Evolutionary conservation across 2,888 invertebrate genomes (phyloP).

Genomic region (Esperia sulphurella): DNA sequence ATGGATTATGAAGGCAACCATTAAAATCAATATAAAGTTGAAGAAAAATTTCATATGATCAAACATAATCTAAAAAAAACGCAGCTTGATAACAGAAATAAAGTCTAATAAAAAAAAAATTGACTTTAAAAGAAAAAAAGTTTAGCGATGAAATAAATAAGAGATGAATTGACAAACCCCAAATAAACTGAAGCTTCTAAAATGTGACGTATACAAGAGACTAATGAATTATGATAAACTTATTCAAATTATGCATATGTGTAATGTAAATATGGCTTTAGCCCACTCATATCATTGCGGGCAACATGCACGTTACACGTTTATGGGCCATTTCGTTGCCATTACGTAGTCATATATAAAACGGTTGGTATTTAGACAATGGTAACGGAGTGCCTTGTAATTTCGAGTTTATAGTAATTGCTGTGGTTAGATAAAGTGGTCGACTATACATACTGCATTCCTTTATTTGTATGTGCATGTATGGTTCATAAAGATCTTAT

Average conservation of each 20-base stretch:
- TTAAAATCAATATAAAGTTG: too few relatives aligned
- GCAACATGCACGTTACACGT: conserved; percentile 31
- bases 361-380: conserved; percentile 50
- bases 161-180: too few relatives aligned
- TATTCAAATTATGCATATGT: neutral
- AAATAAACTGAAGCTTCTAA: neutral
- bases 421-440: conserved; percentile 15
- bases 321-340: conserved; percentile 36
- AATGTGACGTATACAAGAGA: neutral
- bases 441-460: conserved; percentile 6
- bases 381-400: conserved; percentile 23
- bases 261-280: conserved; percentile 3
- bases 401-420: conserved; percentile 31
- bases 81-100: too few relatives aligned
- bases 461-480: neutral
- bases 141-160: too few relatives aligned
- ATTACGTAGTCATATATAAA: conserved; percentile 28
- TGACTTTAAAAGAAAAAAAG: too few relatives aligned
- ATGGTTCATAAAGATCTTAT: neutral
- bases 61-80: too few relatives aligned
- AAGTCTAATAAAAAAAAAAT: too few relatives aligned
- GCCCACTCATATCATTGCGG: conserved; percentile 29
- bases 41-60: too few relatives aligned
- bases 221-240: neutral
- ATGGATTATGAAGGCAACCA: too few relatives aligned